Percentiles rank a stretch among this genome's conserved stretches.
Conservation (phyloP, 2,797 vertebrate species). For the Darevskia nairensis region DNA sequence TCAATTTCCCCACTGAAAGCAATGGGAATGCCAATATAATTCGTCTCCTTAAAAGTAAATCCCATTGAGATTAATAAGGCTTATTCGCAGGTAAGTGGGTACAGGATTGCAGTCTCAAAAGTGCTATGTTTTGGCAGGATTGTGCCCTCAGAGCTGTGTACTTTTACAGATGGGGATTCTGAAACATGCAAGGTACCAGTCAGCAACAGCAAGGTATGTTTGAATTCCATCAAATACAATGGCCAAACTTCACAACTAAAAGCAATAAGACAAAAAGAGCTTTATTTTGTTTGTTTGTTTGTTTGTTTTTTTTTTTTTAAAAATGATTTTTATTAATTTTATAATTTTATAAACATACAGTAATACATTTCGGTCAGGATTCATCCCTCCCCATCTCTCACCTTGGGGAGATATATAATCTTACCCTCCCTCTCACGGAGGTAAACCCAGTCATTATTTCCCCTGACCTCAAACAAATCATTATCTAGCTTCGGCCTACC, state of each 20-base stretch:
- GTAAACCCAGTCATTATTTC: too few species aligned
- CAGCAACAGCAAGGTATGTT: not conserved
- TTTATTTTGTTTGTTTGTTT: too few species aligned
- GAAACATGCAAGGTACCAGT: too few species aligned
- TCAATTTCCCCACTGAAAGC: not conserved
- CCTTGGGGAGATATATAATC: too few species aligned
- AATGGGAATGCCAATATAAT: not conserved
- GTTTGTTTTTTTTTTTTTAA: too few species aligned
- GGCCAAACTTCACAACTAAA: not conserved
- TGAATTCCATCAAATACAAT: not conserved
- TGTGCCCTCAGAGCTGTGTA: not conserved
- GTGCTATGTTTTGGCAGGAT: not conserved
- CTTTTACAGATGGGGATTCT: not conserved
- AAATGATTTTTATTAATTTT: too few species aligned
- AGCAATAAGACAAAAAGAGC: not conserved
- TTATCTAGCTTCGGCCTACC: too few species aligned
- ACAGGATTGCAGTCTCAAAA: not conserved
- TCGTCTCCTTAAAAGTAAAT: not conserved
- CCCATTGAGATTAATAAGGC: not conserved
- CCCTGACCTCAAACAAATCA: too few species aligned
- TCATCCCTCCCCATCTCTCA: too few species aligned
- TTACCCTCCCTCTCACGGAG: too few species aligned
- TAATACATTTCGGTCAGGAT: too few species aligned
- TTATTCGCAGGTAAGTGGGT: not conserved
- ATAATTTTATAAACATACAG: too few species aligned